Conservation (phyloP, 1,140 invertebrate genomes). For the Notospermus geniculatus region DNA sequence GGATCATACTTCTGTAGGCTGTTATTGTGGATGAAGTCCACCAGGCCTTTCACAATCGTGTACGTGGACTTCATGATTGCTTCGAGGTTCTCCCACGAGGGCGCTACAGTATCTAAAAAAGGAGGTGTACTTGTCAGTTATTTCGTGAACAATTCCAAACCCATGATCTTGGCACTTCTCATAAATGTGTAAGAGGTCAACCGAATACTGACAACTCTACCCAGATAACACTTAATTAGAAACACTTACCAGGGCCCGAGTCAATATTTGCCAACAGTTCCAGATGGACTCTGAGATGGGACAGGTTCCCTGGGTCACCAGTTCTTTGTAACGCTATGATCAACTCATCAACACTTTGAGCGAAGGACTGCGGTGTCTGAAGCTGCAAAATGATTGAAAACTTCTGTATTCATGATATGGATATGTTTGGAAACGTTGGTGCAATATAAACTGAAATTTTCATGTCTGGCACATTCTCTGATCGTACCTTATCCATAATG, state of each 20-base stretch:
- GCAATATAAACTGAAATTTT: too few species aligned
- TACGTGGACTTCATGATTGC: conserved; percentile 76
- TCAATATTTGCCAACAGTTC: conserved; percentile 86
- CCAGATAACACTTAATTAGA: neutral
- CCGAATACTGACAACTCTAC: too few species aligned
- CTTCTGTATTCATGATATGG: too few species aligned
- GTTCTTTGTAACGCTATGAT: conserved; percentile 89
- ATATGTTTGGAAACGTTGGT: too few species aligned
- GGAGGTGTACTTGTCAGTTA: neutral
- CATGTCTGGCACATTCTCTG: too few species aligned
- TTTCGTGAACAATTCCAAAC: neutral
- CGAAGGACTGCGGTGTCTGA: conserved; percentile 66
- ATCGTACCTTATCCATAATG: conserved; percentile 73
- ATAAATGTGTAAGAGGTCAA: too few species aligned
- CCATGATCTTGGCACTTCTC: too few species aligned
- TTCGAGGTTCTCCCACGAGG: conserved; percentile 63
- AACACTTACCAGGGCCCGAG: conserved; percentile 45
- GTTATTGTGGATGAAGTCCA: conserved; percentile 81
- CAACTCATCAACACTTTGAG: conserved; percentile 73
- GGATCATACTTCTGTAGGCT: conserved; percentile 55
- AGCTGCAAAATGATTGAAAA: too few species aligned
- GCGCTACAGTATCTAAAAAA: conserved; percentile 66
- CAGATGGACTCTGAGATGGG: conserved; percentile 67
- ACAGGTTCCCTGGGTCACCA: conserved; percentile 80
- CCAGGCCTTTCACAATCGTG: conserved; percentile 77